A percentile compares a stretch with the other conserved stretches of the same genome.
Evolutionary conservation across 1,140 invertebrate genomes (phyloP).

Genomic region (Oncopeltus fasciatus): DNA sequence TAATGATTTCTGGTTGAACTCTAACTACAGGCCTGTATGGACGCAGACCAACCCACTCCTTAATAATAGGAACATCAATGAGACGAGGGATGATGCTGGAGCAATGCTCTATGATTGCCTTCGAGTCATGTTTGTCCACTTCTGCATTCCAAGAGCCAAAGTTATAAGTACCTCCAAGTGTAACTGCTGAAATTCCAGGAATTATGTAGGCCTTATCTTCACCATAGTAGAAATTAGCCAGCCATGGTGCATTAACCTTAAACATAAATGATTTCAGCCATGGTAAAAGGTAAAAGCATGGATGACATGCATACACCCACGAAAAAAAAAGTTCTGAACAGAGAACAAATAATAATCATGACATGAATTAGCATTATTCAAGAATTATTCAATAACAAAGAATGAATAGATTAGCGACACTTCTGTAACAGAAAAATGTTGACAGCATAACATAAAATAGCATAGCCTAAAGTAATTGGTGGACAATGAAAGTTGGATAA

Average conservation of each 20-base stretch:
- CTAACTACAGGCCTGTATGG: slow-evolving; percentile 48
- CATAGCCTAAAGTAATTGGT: too few relatives aligned
- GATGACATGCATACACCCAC: too few relatives aligned
- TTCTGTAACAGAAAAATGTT: too few relatives aligned
- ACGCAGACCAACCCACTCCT: slow-evolving; percentile 56
- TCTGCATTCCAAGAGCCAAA: slow-evolving; percentile 58
- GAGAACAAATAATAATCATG: too few relatives aligned
- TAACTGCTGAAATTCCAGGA: slow-evolving; percentile 54
- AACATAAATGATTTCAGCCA: too few relatives aligned
- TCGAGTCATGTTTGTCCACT: slow-evolving; percentile 53
- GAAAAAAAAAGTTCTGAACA: too few relatives aligned
- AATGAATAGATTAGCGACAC: too few relatives aligned
- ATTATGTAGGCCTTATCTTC: slow-evolving; percentile 75
- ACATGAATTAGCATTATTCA: too few relatives aligned
- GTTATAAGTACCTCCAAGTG: slow-evolving; percentile 68
- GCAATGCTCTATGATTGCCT: slow-evolving; percentile 59
- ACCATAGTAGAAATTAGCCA: slow-evolving; percentile 72
- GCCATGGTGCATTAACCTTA: slow-evolving; percentile 77
- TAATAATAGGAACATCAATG: slow-evolving; percentile 36
- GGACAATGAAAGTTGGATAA: too few relatives aligned
- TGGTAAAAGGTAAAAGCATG: too few relatives aligned
- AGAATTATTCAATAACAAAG: too few relatives aligned
- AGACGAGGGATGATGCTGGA: slow-evolving; percentile 53
- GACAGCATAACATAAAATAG: too few relatives aligned
- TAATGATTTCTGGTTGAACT: slow-evolving; percentile 40